Evolutionary conservation across 2,113 vertebrate genomes (phyloP), one percentile per base, ranked within the genome.

Genomic region (Otus sunia): DNA sequence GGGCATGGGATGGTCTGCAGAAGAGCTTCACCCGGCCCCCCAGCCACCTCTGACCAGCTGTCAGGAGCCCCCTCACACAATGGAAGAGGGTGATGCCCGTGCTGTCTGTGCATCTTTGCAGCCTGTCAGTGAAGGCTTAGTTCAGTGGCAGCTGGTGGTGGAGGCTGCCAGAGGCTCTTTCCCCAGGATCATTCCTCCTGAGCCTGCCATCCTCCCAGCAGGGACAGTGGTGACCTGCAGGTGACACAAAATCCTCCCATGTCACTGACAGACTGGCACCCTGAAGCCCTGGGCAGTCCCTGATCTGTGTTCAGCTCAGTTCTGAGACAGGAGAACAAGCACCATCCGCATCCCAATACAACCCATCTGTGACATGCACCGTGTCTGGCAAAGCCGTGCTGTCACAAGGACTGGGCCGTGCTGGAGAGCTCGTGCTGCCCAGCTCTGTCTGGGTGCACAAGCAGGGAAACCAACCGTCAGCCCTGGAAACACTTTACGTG

Each of bases 31-130:
- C 26, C 6, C 2, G 1, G 6, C 9, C 18, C 23, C 23, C 18
- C 21, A 23, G 64, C 29, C 59, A 39, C 50, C 4, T 5, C 49
- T 32, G 56, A 18, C 56, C 56, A 50, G 69, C 73, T 60, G 50
- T 4, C 76, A n/a, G 81, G 60, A 71, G 15, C 5, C 11, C 8
- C 4, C 25, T 53, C 1, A 0, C 41, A 4, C 0, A 0, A 13
- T 11, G 43, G 20, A 66, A 21, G n/a, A 34, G 9, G 32, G 25
- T 2, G 26, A 53, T 69, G 32, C 12, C 49, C 0, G 0, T 23
- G 43, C 39, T 56, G 8, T 41, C 21, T 41, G 21, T 19, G 56
- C 53, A 29, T 29, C 56, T n/a, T 52, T 50, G 58, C 63, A 66
- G 27, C 45, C 32, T 3, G 0, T 4, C 39, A 39, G 52, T 0